Evolutionary conservation across 2,888 invertebrate genomes (phyloP), one percentile per base, ranked within the genome.

Genomic region (Germaria angustata): DNA sequence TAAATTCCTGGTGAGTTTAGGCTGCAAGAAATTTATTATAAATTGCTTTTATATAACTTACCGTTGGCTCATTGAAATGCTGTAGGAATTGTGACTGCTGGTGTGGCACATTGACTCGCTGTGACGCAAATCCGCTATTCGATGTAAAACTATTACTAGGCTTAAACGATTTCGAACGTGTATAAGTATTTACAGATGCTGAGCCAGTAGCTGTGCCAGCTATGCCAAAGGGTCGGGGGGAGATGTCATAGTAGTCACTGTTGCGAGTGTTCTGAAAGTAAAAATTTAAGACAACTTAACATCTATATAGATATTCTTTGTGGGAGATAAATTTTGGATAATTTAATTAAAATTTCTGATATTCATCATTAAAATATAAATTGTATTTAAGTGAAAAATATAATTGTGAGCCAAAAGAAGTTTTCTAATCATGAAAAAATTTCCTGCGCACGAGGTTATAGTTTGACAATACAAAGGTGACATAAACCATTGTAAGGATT

Each of bases 191-290:
- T 22, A 41, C 51, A 6, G 80, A 79, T 34, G 85, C 69, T 5
- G 83, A 73, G 41, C 81, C 81, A 46, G 39, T 66, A 8, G 46
- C 79, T 22, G 80, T 77, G 63, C 86, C 85, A 15, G 86, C 84
- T 75, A 86, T 86, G 57, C 91, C 91, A 86, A 91, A 91, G 84
- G 91, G 91, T 80, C 91, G 88, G 76, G 91, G 91, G 82, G 91
- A 91, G 66, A 91, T 89, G 85, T 91, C 91, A 86, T 89, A 91
- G 84, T 87, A 90, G 65, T 91, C 91, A 66, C 90, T 86, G 75
- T 88, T 90, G 68, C 90, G 90, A 49, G 88, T 87, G 87, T 91
- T 90, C 87, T 90, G 86, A 65, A 87, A 84, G 1, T 39, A 15
- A 36, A 34, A 44, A 20, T 32, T 57, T 49, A 17, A n/a, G n/a